Percentiles rank a stretch among this genome's conserved stretches.
These are phyloP conservation scores for Tetrapedia diversipes DNA, from an alignment of 2,888 invertebrate genomes.

Conservation along the genomic window DNA sequence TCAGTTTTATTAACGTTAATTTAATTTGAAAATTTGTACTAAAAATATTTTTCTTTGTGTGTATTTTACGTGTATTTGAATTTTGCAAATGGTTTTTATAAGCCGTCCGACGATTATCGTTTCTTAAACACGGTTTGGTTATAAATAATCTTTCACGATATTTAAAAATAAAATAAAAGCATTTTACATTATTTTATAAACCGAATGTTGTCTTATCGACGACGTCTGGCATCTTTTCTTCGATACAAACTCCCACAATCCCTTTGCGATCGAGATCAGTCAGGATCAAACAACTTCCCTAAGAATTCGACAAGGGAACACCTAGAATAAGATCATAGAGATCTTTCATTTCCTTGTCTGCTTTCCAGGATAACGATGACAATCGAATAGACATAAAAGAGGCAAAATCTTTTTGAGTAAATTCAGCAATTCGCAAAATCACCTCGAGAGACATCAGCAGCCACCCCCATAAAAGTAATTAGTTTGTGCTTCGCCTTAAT, in stretches of 20 bases:
- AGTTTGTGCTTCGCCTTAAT: not conserved
- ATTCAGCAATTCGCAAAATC: not conserved
- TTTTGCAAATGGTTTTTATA: not conserved
- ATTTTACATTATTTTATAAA: conserved; percentile 75
- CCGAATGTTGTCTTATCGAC: conserved; percentile 73
- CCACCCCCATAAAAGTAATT: conserved; percentile 2
- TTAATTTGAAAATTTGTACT: fast-evolving
- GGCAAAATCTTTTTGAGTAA: not conserved
- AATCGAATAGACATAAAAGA: not conserved
- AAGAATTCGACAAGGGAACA: not conserved
- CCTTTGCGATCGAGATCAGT: conserved; percentile 41
- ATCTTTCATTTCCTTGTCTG: conserved; percentile 10
- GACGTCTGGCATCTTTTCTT: conserved; percentile 70
- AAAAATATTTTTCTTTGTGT: not conserved
- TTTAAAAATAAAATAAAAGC: not conserved
- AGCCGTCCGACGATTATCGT: not conserved
- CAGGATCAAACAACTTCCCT: not conserved
- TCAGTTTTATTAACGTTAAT: not conserved
- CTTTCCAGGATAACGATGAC: conserved; percentile 5
- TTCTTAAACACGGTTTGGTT: not conserved
- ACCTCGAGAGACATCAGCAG: not conserved
- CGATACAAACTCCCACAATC: conserved; percentile 42
- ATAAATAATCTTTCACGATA: not conserved
- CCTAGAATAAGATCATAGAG: not conserved
- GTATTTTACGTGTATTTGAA: not conserved